Evolutionary conservation across 2,113 vertebrate genomes (phyloP).

Genomic region (Oncorhynchus keta): DNA sequence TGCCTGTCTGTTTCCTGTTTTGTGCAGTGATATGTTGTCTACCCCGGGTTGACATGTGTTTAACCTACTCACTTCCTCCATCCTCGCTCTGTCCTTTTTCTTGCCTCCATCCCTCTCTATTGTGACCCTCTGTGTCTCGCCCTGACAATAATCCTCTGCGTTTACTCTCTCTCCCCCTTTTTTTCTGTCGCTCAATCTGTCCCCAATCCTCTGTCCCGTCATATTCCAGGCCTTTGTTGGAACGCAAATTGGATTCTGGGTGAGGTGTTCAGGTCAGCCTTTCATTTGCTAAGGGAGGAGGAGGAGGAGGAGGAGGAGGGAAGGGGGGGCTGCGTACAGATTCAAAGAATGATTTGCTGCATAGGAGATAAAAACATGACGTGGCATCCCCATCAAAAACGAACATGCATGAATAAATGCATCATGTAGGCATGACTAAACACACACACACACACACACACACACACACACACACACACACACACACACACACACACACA

Average conservation of each 20-base stretch:
- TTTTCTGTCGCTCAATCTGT: constrained; percentile 39
- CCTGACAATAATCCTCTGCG: constrained; percentile 36
- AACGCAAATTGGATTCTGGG: constrained; percentile 58
- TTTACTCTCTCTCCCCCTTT: constrained; percentile 23
- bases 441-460: neutral
- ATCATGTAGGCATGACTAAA: constrained; percentile 47
- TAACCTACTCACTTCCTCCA: neutral
- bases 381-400: neutral
- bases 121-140: neutral
- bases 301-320: neutral
- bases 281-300: constrained; percentile 24
- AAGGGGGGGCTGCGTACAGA: constrained; percentile 19
- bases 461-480: neutral
- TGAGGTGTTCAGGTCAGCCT: constrained; percentile 36
- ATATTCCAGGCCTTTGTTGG: constrained; percentile 36
- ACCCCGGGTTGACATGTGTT: constrained; percentile 14
- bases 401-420: constrained; percentile 40
- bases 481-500: constrained; percentile 1
- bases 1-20: neutral
- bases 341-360: constrained; percentile 22
- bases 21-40: neutral
- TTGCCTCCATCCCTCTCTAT: neutral
- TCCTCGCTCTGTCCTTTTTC: constrained; percentile 2
- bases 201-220: constrained; percentile 33
- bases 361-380: constrained; percentile 21